These are phyloP conservation scores for Zaprionus lineosus DNA, from an alignment of 2,888 invertebrate species.

Conservation along the genomic window DNA sequence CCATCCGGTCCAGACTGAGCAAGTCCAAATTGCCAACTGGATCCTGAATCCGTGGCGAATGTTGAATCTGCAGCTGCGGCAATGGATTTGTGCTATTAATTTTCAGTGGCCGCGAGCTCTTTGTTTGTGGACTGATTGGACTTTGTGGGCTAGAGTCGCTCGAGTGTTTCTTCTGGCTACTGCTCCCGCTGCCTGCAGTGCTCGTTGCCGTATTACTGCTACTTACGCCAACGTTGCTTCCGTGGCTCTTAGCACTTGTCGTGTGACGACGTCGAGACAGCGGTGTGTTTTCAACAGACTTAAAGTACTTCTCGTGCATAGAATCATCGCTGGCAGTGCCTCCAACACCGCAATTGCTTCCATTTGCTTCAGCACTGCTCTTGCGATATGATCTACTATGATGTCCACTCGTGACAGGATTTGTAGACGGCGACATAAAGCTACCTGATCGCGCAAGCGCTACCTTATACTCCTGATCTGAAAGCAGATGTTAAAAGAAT, in stretches of 20 bases:
- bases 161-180: slow-evolving; percentile 82
- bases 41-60: slow-evolving; percentile 75
- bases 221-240: slow-evolving; percentile 54
- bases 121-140: slow-evolving; percentile 84
- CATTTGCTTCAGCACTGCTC: slow-evolving; percentile 78
- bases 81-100: slow-evolving; percentile 63
- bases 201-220: slow-evolving; percentile 68
- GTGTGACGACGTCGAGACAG: slow-evolving; percentile 84
- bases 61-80: slow-evolving; percentile 47
- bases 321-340: slow-evolving; percentile 88
- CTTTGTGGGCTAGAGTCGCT: slow-evolving; percentile 87
- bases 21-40: slow-evolving; percentile 69
- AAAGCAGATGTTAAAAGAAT: background rate
- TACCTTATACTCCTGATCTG: slow-evolving; percentile 77
- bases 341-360: slow-evolving; percentile 25
- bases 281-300: slow-evolving; percentile 88
- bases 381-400: slow-evolving; percentile 80
- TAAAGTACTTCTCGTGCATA: slow-evolving; percentile 91
- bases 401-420: slow-evolving; percentile 77
- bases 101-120: slow-evolving; percentile 66
- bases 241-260: slow-evolving; percentile 71
- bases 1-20: slow-evolving; percentile 74
- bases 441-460: slow-evolving; percentile 82
- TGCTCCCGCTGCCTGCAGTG: slow-evolving; percentile 74
- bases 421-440: slow-evolving; percentile 82